phyloP scores from a whole-genome alignment of 2,797 vertebrate genomes.

The Threskiornis aethiopicus region DNA sequence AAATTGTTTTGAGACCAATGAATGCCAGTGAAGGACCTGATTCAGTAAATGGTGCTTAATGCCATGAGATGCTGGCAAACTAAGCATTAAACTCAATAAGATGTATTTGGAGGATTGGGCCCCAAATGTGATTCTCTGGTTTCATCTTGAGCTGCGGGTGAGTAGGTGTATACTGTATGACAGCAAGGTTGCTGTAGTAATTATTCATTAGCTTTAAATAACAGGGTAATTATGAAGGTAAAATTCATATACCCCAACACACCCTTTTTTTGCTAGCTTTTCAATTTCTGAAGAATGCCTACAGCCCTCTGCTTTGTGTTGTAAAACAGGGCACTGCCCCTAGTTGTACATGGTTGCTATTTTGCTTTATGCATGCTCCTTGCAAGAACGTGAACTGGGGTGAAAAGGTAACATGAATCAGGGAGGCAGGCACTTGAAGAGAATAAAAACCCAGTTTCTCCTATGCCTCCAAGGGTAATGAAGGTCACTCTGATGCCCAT shows the following conservation, averaged over 20 bases:
- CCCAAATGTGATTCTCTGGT: neutral
- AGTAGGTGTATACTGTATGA: slow-evolving; percentile 19
- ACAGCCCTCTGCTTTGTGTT: slow-evolving; percentile 43
- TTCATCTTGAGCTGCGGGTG: neutral
- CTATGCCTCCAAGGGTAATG: neutral
- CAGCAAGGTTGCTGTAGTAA: slow-evolving; percentile 51
- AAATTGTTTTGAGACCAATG: neutral
- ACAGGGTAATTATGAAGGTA: slow-evolving; percentile 62
- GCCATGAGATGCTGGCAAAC: neutral
- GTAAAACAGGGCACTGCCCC: slow-evolving; percentile 37
- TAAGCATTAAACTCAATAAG: neutral
- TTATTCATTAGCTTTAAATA: slow-evolving; percentile 72
- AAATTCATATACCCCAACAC: slow-evolving; percentile 63
- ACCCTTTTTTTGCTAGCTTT: slow-evolving; percentile 57
- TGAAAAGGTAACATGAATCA: slow-evolving; percentile 56
- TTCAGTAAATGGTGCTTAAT: neutral
- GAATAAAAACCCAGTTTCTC: neutral
- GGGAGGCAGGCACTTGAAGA: neutral
- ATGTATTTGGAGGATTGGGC: neutral
- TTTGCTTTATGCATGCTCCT: slow-evolving; percentile 13
- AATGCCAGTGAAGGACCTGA: neutral
- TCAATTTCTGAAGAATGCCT: slow-evolving; percentile 59
- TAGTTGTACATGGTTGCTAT: neutral
- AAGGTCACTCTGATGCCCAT: neutral
- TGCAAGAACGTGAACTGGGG: slow-evolving; percentile 10